These are phyloP conservation scores for Apoda limacodes DNA, from an alignment of 2,888 invertebrate genomes.

Conservation along the genomic window DNA sequence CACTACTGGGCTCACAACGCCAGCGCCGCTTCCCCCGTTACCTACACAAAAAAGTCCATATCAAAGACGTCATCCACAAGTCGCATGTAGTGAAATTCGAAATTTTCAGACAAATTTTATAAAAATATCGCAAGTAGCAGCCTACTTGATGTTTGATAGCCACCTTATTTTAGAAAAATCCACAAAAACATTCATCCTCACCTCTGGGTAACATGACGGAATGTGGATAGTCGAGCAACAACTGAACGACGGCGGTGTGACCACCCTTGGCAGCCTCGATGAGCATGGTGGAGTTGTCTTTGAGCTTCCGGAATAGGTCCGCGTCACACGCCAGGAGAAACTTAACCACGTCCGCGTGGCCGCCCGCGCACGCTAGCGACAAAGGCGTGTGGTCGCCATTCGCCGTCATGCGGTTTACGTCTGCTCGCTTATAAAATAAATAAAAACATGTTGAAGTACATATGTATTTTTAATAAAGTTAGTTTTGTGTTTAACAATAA, in stretches of 20 bases:
- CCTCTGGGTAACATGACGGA: slow-evolving; percentile 78
- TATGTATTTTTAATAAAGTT: neutral
- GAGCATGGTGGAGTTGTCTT: slow-evolving; percentile 98
- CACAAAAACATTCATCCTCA: too few relatives aligned
- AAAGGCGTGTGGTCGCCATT: slow-evolving; percentile 98
- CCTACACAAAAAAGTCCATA: too few relatives aligned
- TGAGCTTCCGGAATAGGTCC: slow-evolving; percentile 95
- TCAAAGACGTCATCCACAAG: too few relatives aligned
- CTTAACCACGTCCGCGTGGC: slow-evolving; percentile 94
- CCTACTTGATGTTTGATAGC: too few relatives aligned
- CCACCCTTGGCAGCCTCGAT: slow-evolving; percentile 99
- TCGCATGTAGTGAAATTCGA: too few relatives aligned
- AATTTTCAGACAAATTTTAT: too few relatives aligned
- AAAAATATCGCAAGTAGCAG: too few relatives aligned
- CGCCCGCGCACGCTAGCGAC: slow-evolving; percentile 96
- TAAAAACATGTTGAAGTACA: neutral
- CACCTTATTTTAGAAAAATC: too few relatives aligned
- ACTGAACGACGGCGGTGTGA: slow-evolving; percentile 94
- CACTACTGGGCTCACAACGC: slow-evolving; percentile 11
- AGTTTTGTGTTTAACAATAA: neutral
- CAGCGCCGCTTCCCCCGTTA: slow-evolving; percentile 5
- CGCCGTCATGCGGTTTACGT: slow-evolving; percentile 78
- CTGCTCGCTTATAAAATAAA: slow-evolving; percentile 61
- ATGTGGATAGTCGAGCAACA: slow-evolving; percentile 94
- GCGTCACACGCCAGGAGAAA: slow-evolving; percentile 91